Percentiles rank a stretch among this genome's conserved stretches.
Conservation (phyloP, 2,888 invertebrate species). For the Amblyteles armatorius region DNA sequence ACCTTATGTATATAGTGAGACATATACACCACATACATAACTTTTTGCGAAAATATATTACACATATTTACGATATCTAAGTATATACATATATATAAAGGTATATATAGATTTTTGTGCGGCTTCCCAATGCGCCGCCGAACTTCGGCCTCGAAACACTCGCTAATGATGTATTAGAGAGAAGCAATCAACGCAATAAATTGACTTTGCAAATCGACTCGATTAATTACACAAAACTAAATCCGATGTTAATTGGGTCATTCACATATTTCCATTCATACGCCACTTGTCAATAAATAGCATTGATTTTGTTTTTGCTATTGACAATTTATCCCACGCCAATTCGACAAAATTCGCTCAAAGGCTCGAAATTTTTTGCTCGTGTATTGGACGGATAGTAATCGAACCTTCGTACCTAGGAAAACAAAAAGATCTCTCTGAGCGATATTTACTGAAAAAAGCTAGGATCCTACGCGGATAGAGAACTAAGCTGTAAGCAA, state of each 20-base stretch:
- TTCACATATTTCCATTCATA: background rate
- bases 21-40: too few species aligned
- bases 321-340: background rate
- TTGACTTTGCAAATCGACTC: background rate
- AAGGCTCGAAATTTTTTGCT: background rate
- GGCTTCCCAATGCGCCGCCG: background rate
- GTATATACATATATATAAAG: too few species aligned
- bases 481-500: slow-evolving; percentile 18
- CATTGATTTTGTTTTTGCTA: background rate
- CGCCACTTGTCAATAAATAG: background rate
- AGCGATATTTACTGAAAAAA: slow-evolving; percentile 28
- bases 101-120: background rate
- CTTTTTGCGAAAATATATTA: too few species aligned
- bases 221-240: background rate
- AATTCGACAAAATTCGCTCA: background rate
- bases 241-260: background rate
- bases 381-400: background rate
- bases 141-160: background rate
- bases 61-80: too few species aligned
- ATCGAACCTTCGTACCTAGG: slow-evolving; percentile 18
- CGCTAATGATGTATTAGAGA: background rate
- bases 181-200: slow-evolving; percentile 16
- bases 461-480: background rate
- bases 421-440: slow-evolving; percentile 24
- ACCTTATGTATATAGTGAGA: too few species aligned